Percentiles rank a stretch among this genome's conserved stretches.
Conservation (phyloP, 2,113 vertebrate species). For the Cricetomys ansorgei region DNA sequence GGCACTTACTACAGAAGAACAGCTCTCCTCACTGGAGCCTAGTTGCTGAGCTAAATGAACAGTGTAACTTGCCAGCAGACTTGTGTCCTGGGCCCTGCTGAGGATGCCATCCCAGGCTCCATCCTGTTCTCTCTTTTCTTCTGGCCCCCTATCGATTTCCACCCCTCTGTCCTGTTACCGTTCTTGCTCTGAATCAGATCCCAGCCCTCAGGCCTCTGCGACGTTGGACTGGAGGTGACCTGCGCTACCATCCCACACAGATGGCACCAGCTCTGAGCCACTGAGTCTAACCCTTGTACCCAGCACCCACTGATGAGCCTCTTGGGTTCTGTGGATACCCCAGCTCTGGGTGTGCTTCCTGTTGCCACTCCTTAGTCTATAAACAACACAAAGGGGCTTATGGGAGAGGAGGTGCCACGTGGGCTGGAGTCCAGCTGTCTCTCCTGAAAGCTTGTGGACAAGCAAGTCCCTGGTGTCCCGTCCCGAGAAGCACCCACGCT, state of each 20-base stretch:
- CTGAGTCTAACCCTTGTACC: background rate
- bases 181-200: background rate
- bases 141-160: background rate
- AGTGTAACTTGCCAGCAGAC: background rate
- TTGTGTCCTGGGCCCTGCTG: background rate
- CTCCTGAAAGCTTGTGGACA: background rate
- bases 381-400: background rate
- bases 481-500: background rate
- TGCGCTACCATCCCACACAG: background rate
- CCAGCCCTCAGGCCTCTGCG: background rate
- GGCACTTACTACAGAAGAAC: rapidly evolving
- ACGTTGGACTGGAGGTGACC: background rate
- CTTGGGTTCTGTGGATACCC: background rate
- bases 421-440: background rate
- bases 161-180: background rate
- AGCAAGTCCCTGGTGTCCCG: background rate
- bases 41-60: no score
- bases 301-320: no score
- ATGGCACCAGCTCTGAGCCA: background rate
- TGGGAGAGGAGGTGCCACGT: background rate
- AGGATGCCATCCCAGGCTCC: background rate
- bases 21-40: background rate
- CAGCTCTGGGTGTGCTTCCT: background rate
- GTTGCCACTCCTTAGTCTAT: background rate
- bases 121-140: background rate